Conservation (phyloP, 2,113 vertebrate species). For the Microtus richardsoni region DNA sequence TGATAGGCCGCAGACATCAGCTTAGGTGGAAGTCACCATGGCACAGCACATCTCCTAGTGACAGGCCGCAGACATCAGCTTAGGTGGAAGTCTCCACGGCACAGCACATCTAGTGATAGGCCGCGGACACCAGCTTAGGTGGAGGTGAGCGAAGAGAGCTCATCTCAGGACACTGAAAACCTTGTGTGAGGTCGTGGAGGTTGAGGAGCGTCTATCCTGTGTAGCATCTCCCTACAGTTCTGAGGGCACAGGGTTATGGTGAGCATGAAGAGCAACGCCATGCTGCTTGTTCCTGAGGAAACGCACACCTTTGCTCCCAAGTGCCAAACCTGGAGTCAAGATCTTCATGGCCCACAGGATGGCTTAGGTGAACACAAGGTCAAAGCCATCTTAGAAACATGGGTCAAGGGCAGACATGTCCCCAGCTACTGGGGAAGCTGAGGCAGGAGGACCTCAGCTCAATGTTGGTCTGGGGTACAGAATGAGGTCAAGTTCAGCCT, state of each 20-base stretch:
- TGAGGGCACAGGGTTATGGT: no score
- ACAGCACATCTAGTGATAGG: no score
- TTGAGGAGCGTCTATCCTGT: rapidly evolving
- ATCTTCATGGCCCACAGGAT: no score
- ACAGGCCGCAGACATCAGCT: no score
- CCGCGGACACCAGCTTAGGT: not conserved
- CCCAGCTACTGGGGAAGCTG: not conserved
- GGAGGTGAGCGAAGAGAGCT: not conserved
- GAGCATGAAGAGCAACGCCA: not conserved
- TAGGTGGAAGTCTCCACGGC: not conserved
- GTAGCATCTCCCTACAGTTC: not conserved
- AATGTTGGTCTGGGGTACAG: not conserved
- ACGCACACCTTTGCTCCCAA: no score
- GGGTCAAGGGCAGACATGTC: not conserved
- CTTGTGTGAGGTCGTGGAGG: not conserved
- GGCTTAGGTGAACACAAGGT: not conserved
- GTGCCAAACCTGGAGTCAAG: not conserved
- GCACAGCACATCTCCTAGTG: no score
- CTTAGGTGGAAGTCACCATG: no score
- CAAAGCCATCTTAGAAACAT: not conserved
- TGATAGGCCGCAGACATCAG: no score
- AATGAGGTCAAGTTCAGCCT: not conserved
- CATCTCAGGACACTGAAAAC: not conserved
- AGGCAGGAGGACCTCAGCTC: not conserved
- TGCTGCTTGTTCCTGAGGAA: not conserved